These are phyloP conservation scores for Athalia cordata DNA, from an alignment of 2,888 invertebrate genomes.

Conservation along the genomic window DNA sequence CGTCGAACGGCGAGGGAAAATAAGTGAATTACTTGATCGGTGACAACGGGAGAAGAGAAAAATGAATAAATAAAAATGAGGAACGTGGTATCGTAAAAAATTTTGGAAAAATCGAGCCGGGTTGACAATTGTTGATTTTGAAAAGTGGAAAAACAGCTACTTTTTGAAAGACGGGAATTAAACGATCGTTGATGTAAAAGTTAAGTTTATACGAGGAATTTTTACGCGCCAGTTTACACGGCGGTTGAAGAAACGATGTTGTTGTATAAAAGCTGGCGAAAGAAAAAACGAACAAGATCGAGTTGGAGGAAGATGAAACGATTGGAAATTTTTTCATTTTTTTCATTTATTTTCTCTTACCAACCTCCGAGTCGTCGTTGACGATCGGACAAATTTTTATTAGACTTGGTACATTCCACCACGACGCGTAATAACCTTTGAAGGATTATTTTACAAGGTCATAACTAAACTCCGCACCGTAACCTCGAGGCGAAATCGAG, in stretches of 20 bases:
- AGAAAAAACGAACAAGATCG: neutral
- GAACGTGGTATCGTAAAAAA: neutral
- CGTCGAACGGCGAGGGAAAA: too few species aligned
- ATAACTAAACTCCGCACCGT: neutral
- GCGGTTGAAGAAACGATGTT: neutral
- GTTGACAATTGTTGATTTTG: neutral
- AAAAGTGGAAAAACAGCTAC: too few species aligned
- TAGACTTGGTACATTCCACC: too few species aligned
- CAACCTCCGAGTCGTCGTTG: too few species aligned
- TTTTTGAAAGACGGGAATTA: too few species aligned
- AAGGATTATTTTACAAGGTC: slow-evolving; percentile 23
- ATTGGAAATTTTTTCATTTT: too few species aligned
- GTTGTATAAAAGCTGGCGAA: neutral
- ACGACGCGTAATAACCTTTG: too few species aligned
- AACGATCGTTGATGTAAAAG: too few species aligned
- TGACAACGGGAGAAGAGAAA: neutral
- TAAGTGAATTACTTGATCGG: neutral
- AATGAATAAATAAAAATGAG: neutral
- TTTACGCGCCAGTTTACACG: too few species aligned
- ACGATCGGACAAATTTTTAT: too few species aligned
- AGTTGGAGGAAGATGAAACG: neutral
- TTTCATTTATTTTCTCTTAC: too few species aligned
- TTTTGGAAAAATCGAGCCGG: neutral
- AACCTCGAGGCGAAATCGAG: slow-evolving; percentile 16
- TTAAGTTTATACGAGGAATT: too few species aligned